These are phyloP conservation scores for Flexamia atlantica DNA, from an alignment of 2,888 invertebrate genomes.

Conservation along the genomic window DNA sequence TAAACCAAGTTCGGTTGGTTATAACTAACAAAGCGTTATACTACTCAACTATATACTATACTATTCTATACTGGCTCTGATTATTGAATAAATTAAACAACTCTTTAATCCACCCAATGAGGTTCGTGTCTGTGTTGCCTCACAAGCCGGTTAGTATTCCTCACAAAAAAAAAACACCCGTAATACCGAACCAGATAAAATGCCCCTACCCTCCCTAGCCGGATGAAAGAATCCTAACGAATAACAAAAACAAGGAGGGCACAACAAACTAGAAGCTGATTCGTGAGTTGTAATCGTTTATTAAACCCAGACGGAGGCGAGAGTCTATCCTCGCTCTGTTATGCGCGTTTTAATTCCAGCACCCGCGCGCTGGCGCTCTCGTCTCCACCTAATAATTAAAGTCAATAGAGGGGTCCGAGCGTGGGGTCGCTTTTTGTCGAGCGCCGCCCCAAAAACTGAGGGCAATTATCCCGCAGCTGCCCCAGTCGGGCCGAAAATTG, in stretches of 20 bases:
- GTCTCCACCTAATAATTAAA: constrained; percentile 40
- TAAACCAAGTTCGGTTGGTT: too few species aligned
- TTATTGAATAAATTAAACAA: too few species aligned
- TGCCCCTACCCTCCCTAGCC: too few species aligned
- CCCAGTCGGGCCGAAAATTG: constrained; percentile 17
- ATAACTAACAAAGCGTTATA: too few species aligned
- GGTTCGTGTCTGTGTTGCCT: too few species aligned
- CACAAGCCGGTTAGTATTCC: too few species aligned
- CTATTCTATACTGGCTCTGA: too few species aligned
- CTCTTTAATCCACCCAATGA: too few species aligned
- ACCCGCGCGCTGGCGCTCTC: not conserved
- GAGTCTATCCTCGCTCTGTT: not conserved
- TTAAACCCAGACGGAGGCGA: not conserved
- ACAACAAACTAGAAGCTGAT: not conserved
- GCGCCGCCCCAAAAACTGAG: constrained; percentile 39
- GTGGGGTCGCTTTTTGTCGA: constrained; percentile 25
- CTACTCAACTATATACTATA: too few species aligned
- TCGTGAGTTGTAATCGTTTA: not conserved
- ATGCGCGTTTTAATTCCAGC: constrained; percentile 40
- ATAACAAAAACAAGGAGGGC: not conserved
- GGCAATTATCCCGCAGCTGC: constrained; percentile 30
- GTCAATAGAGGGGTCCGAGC: constrained; percentile 22
- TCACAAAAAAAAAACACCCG: too few species aligned
- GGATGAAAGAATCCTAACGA: too few species aligned
- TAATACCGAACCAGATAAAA: too few species aligned